These are phyloP conservation scores for Henricia sp. DNA, from an alignment of 53 echinoderm and acorn worm genomes.

Conservation along the genomic window DNA sequence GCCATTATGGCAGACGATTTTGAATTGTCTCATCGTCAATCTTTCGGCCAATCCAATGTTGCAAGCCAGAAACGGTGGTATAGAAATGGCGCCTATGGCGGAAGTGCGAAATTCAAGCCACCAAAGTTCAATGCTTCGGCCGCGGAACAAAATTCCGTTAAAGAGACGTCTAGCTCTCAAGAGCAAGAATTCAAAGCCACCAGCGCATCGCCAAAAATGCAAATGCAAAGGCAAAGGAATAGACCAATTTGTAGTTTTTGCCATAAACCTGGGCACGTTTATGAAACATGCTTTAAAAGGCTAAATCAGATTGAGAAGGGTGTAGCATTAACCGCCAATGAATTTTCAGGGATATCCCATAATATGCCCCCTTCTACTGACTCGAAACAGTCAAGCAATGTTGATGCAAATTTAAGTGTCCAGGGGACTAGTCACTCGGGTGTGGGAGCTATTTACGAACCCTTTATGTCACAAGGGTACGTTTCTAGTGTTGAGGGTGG, in stretches of 20 bases:
- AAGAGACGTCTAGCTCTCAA: neutral
- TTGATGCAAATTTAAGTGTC: neutral
- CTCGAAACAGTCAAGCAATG: neutral
- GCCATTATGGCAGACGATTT: constrained; percentile 64
- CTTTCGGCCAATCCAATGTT: neutral
- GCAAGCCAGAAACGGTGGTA: constrained; percentile 8
- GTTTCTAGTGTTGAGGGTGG: neutral
- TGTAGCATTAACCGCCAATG: constrained; percentile 22
- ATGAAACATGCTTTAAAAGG: constrained; percentile 52
- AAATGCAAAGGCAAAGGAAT: constrained; percentile 1
- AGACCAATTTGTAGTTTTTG: constrained; percentile 60
- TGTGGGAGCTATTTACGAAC: neutral
- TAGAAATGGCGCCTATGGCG: constrained; percentile 20
- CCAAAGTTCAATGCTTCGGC: neutral
- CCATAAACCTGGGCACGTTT: constrained; percentile 58
- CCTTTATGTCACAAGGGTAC: constrained; percentile 23
- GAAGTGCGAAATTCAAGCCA: constrained; percentile 1
- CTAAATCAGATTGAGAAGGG: constrained; percentile 14
- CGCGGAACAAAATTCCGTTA: constrained; percentile 4
- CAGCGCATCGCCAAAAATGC: neutral
- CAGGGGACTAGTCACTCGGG: neutral
- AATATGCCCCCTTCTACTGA: neutral
- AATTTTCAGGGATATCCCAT: constrained; percentile 19
- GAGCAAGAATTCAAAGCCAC: neutral
- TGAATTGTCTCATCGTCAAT: constrained; percentile 56